These are phyloP conservation scores for Heliopora coerulea DNA, from an alignment of 92 coral and sea anemone genomes.

Conservation along the genomic window DNA sequence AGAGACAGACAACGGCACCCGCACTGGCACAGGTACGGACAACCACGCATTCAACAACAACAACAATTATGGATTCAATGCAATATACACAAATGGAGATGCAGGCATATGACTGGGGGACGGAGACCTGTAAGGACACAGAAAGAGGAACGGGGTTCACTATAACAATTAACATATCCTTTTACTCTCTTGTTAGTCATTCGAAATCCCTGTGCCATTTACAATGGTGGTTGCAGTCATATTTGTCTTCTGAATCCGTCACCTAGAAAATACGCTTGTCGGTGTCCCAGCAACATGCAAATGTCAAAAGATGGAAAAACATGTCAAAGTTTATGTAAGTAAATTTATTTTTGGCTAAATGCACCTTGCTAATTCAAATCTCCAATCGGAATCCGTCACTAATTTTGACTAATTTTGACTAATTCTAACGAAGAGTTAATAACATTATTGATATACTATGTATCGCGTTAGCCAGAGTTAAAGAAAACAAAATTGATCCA, in stretches of 20 bases:
- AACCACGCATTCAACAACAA: too few species aligned
- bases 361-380: neutral
- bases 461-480: too few species aligned
- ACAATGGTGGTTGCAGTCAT: constrained; percentile 92
- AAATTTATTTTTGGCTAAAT: neutral
- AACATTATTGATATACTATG: too few species aligned
- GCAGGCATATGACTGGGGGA: too few species aligned
- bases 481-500: too few species aligned
- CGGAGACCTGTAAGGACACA: too few species aligned
- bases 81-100: too few species aligned
- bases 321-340: constrained; percentile 47
- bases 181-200: constrained; percentile 43
- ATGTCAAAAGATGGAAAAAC: constrained; percentile 57
- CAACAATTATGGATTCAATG: too few species aligned
- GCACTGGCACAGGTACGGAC: too few species aligned
- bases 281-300: constrained; percentile 78
- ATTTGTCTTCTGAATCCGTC: constrained; percentile 72
- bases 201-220: constrained; percentile 69
- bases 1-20: too few species aligned
- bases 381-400: neutral
- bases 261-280: constrained; percentile 57
- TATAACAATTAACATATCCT: neutral
- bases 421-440: too few species aligned
- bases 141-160: neutral
- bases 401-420: neutral